phyloP scores from a whole-genome alignment of 2,113 vertebrate genomes.

The Scopus umbretta region DNA sequence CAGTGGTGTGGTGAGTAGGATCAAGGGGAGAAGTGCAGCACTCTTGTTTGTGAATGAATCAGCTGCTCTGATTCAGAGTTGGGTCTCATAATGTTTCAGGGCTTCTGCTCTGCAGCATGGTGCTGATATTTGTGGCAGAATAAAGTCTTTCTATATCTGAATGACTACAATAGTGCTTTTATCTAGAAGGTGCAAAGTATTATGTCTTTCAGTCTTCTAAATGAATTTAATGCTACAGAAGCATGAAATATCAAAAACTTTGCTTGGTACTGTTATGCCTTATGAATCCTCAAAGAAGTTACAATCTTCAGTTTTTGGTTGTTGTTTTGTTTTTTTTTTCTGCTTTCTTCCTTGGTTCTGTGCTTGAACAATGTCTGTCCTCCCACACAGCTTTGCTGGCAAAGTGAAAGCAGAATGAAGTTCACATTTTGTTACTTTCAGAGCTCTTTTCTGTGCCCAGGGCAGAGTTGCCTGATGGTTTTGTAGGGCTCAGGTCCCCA shows the following conservation, averaged over 20 bases:
- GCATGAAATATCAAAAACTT: background rate
- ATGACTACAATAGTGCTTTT: background rate
- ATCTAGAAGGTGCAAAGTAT: background rate
- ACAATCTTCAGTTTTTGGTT: background rate
- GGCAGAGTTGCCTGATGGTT: background rate
- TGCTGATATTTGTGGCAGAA: background rate
- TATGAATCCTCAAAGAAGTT: constrained; percentile 17
- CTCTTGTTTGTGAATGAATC: background rate
- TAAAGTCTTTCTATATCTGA: background rate
- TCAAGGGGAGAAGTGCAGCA: background rate
- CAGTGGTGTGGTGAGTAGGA: background rate
- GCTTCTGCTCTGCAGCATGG: background rate
- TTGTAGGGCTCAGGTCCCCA: background rate
- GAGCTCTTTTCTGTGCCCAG: background rate
- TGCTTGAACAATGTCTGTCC: background rate
- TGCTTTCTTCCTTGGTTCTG: background rate
- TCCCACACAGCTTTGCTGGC: background rate
- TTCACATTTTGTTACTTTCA: background rate
- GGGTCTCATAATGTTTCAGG: background rate
- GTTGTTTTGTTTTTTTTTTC: background rate
- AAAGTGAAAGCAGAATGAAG: background rate
- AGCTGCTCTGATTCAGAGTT: background rate
- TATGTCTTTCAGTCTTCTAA: background rate
- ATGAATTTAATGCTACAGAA: background rate
- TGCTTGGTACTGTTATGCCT: background rate